Base-by-base conservation (phyloP, 2,797 vertebrate species). In the Malurus leucopterus region DNA sequence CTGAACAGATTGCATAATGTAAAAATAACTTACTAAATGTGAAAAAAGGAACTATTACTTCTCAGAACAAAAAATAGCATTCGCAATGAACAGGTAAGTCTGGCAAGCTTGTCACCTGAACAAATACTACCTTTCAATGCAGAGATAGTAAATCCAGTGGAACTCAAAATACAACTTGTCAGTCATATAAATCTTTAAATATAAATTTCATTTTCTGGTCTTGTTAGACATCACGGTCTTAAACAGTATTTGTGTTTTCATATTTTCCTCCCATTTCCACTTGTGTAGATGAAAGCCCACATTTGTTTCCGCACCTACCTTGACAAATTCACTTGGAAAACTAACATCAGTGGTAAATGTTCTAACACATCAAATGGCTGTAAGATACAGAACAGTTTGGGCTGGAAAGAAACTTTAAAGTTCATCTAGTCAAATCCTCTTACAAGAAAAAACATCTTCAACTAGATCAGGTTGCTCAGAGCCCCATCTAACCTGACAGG, bases 351-450 rank as follows among this genome's bases (percentile, higher is more conserved):
- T 11, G 14, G 18, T 18, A 46, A 72, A 53, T 1, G 0, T 49
- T 4, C 0, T n/a, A 32, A 41, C 8, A 21, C 44, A 76, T 36
- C n/a, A 58, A 72, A 61, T 7, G 23, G 34, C 26, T 1, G 0
- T 30, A 30, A 38, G 22, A 38, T n/a, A 21, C 6, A 70, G 18
- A 53, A 58, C 11, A 27, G 20, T 61, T 8, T 27, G 27, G 9
- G 27, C 19, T 22, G 32, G 18, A 61, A 69, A 3, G 9, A 11
- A 61, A 18, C 9, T 70, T 38, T 44, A 38, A 27, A 53, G 22
- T 15, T 46, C 40, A 38, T 27, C 32, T 38, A 53, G 23, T 80
- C 2, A 0, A 44, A 53, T 18, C 6, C 32, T 7, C 27, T 53
- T 53, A 47, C 47, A 70, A 32, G 15, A 21, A 53, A 44, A 57